Evolutionary conservation across 2,888 invertebrate genomes (phyloP), one percentile per base, ranked within the genome.

Genomic region (Cremastinae sp.): DNA sequence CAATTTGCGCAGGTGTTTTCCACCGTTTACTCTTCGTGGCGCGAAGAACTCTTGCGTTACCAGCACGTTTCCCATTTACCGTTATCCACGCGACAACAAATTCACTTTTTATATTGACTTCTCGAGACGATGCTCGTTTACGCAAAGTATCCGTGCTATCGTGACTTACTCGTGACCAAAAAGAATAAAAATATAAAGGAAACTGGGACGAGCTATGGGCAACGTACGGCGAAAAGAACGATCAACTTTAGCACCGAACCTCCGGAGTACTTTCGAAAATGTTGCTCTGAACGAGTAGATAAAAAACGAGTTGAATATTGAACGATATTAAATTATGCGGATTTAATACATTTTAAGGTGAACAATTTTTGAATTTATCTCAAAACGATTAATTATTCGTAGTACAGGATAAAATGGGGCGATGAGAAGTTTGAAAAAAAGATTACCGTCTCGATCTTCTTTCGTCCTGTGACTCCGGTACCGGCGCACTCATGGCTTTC

Each of bases 21-120:
- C 66, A 20, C 62, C 58, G 68, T 79, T 82, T 80, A 76, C 82
- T 84, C 84, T 82, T 83, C 79, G 77, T 61, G 43, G 47, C 69
- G 43, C 73, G 78, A 77, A 64, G 61, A 68, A 54, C 54, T 61
- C 43, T 43, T 43, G 58, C 38, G 53, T 64, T 49, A 51, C 56
- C 36, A 38, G 34, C 69, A 54, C 58, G 49, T 66, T 66, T 66
- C 47, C 69, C 51, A 36, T 64, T 22, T 36, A 69, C 75, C 69
- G 75, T 80, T 80, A 70, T 77, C 66, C 62, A 53, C 59, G 59
- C 18, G 69, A 74, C 68, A 78, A 80, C 81, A 83, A 83, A 83
- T 80, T 79, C 78, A 64, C 51, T 84, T 83, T 84, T 82, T 82
- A 83, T 84, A 84, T 84, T 82, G 82, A 84, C 81, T 78, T 75